Conservation (phyloP, 1,140 invertebrate genomes). For the Drosophila quadrilineata region DNA sequence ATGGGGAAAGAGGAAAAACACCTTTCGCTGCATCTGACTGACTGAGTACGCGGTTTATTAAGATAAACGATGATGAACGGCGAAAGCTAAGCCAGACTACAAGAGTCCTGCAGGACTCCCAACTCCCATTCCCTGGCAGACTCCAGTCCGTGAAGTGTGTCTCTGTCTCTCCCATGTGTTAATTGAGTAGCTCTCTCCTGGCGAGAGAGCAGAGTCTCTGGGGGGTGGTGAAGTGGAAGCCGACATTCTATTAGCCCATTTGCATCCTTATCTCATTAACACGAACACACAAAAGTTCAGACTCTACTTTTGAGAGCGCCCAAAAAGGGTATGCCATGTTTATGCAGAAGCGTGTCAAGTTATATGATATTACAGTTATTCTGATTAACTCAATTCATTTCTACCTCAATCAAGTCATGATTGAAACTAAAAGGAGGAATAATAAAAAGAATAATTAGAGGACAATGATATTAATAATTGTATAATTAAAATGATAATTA, state of each 20-base stretch:
- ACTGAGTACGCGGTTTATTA: constrained; percentile 76
- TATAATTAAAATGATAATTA: no score
- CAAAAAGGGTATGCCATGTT: background rate
- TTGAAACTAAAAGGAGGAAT: no score
- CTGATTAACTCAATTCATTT: no score
- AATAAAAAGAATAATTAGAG: no score
- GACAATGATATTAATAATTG: no score
- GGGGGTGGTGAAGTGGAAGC: no score
- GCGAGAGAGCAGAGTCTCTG: no score
- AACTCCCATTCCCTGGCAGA: background rate
- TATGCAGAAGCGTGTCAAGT: no score
- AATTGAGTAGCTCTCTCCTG: constrained; percentile 23
- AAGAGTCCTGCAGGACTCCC: background rate
- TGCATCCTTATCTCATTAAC: constrained; percentile 76
- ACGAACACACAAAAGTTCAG: constrained; percentile 53
- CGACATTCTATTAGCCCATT: constrained; percentile 68
- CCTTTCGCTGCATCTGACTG: constrained; percentile 74
- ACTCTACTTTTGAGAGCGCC: constrained; percentile 4
- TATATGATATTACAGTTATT: no score
- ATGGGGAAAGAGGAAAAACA: no score
- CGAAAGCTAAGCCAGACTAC: constrained; percentile 30
- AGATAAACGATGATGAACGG: constrained; percentile 77
- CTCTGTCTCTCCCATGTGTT: background rate
- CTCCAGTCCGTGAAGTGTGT: no score
- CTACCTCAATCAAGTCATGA: no score